Evolutionary conservation across 2,888 invertebrate species (phyloP).

Genomic region (Baronia brevicornis): DNA sequence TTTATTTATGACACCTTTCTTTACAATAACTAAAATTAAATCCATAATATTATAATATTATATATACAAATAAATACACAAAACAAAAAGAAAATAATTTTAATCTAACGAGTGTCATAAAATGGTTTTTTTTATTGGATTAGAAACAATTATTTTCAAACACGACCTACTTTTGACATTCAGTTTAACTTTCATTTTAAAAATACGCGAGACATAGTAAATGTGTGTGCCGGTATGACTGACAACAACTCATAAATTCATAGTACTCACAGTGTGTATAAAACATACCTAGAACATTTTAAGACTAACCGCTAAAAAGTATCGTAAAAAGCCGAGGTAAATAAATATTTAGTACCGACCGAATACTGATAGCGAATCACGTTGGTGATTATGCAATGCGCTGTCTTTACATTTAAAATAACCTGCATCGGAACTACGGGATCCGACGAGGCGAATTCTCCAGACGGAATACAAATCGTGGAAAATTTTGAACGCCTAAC

Average conservation of each 20-base stretch:
- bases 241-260: constrained; percentile 20
- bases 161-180: no score
- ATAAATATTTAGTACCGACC: constrained; percentile 66
- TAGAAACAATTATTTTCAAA: neutral
- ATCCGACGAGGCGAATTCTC: constrained; percentile 56
- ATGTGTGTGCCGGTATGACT: constrained; percentile 21
- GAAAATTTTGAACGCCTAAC: constrained; percentile 60
- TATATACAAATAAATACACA: no score
- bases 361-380: constrained; percentile 67
- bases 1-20: no score
- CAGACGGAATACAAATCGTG: constrained; percentile 68
- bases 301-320: constrained; percentile 39
- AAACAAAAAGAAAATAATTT: no score
- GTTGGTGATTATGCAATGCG: constrained; percentile 70
- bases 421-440: constrained; percentile 65
- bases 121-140: no score
- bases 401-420: constrained; percentile 69
- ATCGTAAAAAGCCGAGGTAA: constrained; percentile 47
- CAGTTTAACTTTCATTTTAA: no score
- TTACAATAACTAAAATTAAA: no score
- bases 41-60: no score
- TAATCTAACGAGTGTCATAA: no score
- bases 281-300: constrained; percentile 39
- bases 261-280: constrained; percentile 25
- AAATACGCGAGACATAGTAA: constrained; percentile 12